These are phyloP conservation scores for Actias luna DNA, from an alignment of 2,888 invertebrate genomes.

Conservation along the genomic window DNA sequence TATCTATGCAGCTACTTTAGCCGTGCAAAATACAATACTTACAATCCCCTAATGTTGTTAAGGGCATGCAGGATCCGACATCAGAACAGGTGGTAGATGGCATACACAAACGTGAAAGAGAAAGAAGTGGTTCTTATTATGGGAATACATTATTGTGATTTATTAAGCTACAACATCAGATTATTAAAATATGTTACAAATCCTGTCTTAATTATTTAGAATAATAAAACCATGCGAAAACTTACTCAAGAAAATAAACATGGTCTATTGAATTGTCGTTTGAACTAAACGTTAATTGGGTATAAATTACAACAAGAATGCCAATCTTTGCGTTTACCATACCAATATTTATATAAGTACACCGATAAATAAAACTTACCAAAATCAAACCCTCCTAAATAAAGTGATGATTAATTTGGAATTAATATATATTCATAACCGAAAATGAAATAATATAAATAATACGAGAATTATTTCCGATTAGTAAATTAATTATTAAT, in stretches of 20 bases:
- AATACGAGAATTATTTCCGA: constrained; percentile 10
- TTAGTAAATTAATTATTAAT: not conserved
- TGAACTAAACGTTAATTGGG: not conserved
- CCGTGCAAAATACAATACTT: constrained; percentile 66
- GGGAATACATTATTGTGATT: not conserved
- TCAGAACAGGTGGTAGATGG: constrained; percentile 55
- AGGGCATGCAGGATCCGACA: constrained; percentile 75
- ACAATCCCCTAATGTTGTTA: constrained; percentile 76
- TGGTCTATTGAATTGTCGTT: not conserved
- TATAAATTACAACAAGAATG: not conserved
- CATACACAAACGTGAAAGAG: constrained; percentile 65
- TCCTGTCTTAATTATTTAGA: not conserved
- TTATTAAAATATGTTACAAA: not conserved
- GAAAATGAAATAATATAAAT: constrained; percentile 20
- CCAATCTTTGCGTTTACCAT: not conserved
- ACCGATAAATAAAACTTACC: constrained; percentile 23
- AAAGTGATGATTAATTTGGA: constrained; percentile 20
- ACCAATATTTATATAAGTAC: constrained; percentile 23
- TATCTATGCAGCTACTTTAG: constrained; percentile 18
- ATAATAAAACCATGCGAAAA: not conserved
- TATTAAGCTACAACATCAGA: not conserved
- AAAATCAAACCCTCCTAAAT: constrained; percentile 20
- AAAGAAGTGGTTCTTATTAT: constrained; percentile 33
- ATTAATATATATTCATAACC: constrained; percentile 22
- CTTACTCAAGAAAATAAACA: not conserved